Percentiles rank a stretch among this genome's conserved stretches.
phyloP scores from a whole-genome alignment of 2,888 invertebrate species.

The Rotaria magnacalcarata region DNA sequence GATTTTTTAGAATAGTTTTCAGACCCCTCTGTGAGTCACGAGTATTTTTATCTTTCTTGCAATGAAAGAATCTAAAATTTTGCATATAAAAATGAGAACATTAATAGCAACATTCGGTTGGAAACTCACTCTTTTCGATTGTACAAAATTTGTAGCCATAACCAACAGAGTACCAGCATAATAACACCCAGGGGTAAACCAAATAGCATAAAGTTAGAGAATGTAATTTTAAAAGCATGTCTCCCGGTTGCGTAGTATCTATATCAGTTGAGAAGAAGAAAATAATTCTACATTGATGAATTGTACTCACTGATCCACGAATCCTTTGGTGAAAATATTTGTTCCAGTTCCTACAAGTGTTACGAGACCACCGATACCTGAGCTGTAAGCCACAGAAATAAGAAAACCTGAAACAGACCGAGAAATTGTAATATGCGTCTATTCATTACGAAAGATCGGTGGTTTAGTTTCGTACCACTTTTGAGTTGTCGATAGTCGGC shows the following conservation, averaged over 20 bases:
- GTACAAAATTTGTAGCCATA: conserved; percentile 3
- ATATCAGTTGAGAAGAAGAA: background rate
- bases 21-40: background rate
- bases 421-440: background rate
- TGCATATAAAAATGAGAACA: background rate
- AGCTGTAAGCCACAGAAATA: conserved; percentile 39
- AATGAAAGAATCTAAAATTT: background rate
- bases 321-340: conserved; percentile 45
- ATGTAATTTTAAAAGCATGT: background rate
- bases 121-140: background rate
- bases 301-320: conserved; percentile 49
- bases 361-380: conserved; percentile 39
- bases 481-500: background rate
- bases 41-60: background rate
- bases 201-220: background rate
- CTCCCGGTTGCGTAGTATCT: background rate
- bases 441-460: background rate
- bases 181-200: background rate
- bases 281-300: no score
- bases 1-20: background rate
- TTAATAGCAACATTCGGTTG: no score
- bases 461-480: background rate
- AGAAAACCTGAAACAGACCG: conserved; percentile 19
- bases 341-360: conserved; percentile 45
- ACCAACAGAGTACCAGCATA: background rate